Percentiles rank a stretch among this genome's conserved stretches.
phyloP scores from a whole-genome alignment of 2,113 vertebrate species.

The Hyla sarda region DNA sequence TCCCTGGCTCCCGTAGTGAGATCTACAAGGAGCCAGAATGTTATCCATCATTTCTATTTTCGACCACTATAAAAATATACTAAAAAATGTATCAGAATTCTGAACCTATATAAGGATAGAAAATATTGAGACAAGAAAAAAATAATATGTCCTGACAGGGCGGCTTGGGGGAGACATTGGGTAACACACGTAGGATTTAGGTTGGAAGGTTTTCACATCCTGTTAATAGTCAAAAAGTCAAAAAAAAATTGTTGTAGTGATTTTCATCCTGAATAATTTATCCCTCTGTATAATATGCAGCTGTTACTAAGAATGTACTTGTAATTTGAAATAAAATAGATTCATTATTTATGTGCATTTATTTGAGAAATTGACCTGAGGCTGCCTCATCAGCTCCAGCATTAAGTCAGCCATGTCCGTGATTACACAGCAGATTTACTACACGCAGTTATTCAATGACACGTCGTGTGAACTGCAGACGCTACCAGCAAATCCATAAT shows the following conservation, averaged over 20 bases:
- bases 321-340: background rate
- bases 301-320: background rate
- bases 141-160: background rate
- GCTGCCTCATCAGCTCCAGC: constrained; percentile 8
- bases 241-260: background rate
- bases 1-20: too few relatives aligned
- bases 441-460: background rate
- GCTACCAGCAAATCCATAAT: background rate
- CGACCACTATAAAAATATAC: too few relatives aligned
- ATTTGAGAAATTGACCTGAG: constrained; percentile 6
- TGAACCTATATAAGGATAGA: background rate
- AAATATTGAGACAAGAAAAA: background rate
- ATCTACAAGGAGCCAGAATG: too few relatives aligned
- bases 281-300: background rate
- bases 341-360: constrained; percentile 42
- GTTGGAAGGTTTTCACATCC: background rate
- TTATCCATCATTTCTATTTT: too few relatives aligned
- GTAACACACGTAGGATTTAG: background rate
- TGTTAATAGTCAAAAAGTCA: background rate
- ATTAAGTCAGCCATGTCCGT: constrained; percentile 10
- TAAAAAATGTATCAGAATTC: too few relatives aligned
- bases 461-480: background rate
- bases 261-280: background rate
- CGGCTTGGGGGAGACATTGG: background rate
- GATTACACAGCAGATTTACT: constrained; percentile 24